phyloP scores from a whole-genome alignment of 1,140 invertebrate genomes.

The Pectinophora gossypiella region DNA sequence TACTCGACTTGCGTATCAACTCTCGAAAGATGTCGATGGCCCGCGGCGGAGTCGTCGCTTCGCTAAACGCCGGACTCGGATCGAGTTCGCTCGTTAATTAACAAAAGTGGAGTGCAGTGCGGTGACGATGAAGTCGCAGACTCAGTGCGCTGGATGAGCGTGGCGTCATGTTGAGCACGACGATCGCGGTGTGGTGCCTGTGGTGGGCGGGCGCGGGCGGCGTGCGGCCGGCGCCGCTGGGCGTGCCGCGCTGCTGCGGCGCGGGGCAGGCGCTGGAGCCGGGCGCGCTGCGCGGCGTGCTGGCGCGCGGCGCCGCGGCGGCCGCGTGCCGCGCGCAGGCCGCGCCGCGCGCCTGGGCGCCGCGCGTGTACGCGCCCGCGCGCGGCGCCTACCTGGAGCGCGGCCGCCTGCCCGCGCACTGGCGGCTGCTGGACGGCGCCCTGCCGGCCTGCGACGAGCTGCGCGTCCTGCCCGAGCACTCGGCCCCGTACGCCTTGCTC shows the following conservation, averaged over 20 bases:
- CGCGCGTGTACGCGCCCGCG: conserved; percentile 73
- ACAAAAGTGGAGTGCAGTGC: background rate
- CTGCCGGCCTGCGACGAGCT: conserved; percentile 56
- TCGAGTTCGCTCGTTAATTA: background rate
- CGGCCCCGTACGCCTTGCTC: conserved; percentile 63
- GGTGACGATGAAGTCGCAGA: background rate
- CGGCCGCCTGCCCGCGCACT: conserved; percentile 62
- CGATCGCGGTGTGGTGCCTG: conserved; percentile 16
- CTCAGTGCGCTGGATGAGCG: background rate
- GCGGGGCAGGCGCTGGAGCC: conserved; percentile 51
- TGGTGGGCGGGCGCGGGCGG: conserved; percentile 34
- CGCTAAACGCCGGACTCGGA: background rate
- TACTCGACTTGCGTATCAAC: background rate
- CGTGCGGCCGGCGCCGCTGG: conserved; percentile 41
- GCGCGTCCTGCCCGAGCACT: conserved; percentile 37
- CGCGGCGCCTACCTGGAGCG: conserved; percentile 35
- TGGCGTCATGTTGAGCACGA: conserved; percentile 20
- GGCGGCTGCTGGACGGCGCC: conserved; percentile 52
- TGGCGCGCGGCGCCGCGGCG: conserved; percentile 15
- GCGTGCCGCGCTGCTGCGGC: conserved; percentile 75
- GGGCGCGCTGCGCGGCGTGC: conserved; percentile 16
- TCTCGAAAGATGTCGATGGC: background rate
- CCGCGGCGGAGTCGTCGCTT: background rate
- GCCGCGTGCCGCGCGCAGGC: conserved; percentile 11
- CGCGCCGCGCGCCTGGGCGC: conserved; percentile 61